Percentiles rank a stretch among this genome's conserved stretches.
These are phyloP conservation scores for Trachythela sp. DNA, from an alignment of 64 coral and sea anemone genomes.

Conservation along the genomic window DNA sequence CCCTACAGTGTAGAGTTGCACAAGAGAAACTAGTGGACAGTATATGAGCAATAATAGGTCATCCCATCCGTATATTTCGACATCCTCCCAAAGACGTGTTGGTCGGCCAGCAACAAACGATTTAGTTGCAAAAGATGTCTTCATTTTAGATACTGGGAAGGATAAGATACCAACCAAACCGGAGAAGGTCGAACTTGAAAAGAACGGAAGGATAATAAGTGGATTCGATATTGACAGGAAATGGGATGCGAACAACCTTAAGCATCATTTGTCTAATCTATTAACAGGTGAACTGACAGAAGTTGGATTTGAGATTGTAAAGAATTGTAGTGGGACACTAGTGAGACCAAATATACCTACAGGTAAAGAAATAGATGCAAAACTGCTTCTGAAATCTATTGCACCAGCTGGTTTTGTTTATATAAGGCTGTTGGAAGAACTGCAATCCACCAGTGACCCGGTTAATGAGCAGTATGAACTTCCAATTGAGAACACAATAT, in stretches of 20 bases:
- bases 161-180: constrained; percentile 55
- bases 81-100: too few relatives aligned
- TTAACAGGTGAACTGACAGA: constrained; percentile 51
- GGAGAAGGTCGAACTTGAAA: constrained; percentile 37
- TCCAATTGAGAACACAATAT: background rate
- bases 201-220: constrained; percentile 1
- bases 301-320: constrained; percentile 57
- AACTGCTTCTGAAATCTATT: constrained; percentile 66
- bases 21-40: constrained; percentile 9
- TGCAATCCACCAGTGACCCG: constrained; percentile 34
- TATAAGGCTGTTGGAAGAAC: constrained; percentile 42
- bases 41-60: constrained; percentile 6
- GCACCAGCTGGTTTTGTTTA: constrained; percentile 55
- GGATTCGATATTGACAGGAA: constrained; percentile 41
- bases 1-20: constrained; percentile 25
- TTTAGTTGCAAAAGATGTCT: constrained; percentile 47
- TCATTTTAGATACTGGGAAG: constrained; percentile 35
- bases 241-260: constrained; percentile 43
- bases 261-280: constrained; percentile 22
- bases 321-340: constrained; percentile 54
- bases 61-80: constrained; percentile 5
- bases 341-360: constrained; percentile 38
- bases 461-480: background rate
- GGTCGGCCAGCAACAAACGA: constrained; percentile 27
- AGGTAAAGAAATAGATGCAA: constrained; percentile 63